Base-by-base conservation (phyloP, 2,888 invertebrate genomes). In the Hirtodrosophila cameraria region DNA sequence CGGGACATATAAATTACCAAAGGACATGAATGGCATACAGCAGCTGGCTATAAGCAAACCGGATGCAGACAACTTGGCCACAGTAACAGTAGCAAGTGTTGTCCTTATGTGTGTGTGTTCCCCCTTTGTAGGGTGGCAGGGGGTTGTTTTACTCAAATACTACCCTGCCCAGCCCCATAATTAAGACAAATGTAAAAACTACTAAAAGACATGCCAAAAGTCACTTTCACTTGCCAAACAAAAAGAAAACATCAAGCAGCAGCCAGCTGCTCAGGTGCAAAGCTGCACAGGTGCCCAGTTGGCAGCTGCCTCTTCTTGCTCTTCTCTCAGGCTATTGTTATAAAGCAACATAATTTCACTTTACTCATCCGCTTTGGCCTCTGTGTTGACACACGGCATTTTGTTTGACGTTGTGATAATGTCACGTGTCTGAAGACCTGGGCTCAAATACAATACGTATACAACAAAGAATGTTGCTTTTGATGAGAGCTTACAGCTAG, bases 111-210 rank as follows among this genome's bases (percentile, higher is more conserved):
- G 23, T 31, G 35, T 52, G 42, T 55, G 28, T 33, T 58, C 43
- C 28, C 46, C 25, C 25, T 43, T 60, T 57, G 39, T 53, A 7
- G 23, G 8, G 8, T 13, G 50, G 45, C 62, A 46, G 42, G 36
- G 23, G 57, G 41, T 33, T 48, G n/a, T n/a, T 39, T 46, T 41
- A 43, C 63, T 62, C 63, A 76, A 79, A 65, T 63, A 52, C 2
- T 23, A 28, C 35, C 59, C 28, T 9, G 42, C 38, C 43, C 50
- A 16, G 33, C 23, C 42, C 48, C 63, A 48, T 81, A 83, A 80
- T 80, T 86, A 86, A 84, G 84, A 86, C 59, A 80, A 84, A 80
- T 80, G 84, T 67, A 70, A 70, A 77, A 83, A 86, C 84, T 73
- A 66, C 64, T 62, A 63, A 54, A 82, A 60, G 57, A 53, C 53